phyloP scores from a whole-genome alignment of 2,113 vertebrate species.

The Myiagra hebetior region DNA sequence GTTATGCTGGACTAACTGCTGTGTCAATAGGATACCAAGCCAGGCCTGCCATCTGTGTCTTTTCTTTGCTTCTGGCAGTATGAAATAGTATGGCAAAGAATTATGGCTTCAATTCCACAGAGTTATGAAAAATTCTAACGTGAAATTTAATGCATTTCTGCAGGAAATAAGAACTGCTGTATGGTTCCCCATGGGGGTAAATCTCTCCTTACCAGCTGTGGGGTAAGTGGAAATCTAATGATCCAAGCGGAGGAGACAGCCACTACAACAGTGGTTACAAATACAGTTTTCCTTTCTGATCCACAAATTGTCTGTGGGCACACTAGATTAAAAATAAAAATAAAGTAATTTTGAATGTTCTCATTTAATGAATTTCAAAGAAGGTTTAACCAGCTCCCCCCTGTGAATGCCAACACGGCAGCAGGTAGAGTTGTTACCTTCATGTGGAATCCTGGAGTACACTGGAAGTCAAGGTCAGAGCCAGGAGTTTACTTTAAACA shows the following conservation, averaged over 20 bases:
- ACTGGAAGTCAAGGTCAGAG: background rate
- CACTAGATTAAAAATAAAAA: background rate
- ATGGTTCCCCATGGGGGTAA: background rate
- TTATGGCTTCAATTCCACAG: background rate
- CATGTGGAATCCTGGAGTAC: background rate
- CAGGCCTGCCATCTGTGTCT: background rate
- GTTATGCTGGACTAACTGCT: background rate
- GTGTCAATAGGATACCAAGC: background rate
- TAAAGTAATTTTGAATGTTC: background rate
- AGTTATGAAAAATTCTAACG: background rate
- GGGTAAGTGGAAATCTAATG: background rate
- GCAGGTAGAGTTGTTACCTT: background rate
- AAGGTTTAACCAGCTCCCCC: background rate
- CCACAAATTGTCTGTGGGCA: background rate
- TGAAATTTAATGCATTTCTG: background rate
- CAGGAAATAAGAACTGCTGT: background rate
- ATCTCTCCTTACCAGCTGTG: background rate
- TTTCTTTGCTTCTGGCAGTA: background rate
- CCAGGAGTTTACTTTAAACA: background rate
- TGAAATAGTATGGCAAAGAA: background rate
- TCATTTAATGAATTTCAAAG: background rate
- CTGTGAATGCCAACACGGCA: fast-evolving
- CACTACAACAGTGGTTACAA: background rate
- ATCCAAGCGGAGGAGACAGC: background rate
- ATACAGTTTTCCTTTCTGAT: background rate